Evolutionary conservation across 2,797 vertebrate species (phyloP), one percentile per base, ranked within the genome.

Genomic region (Danio aesculapii): DNA sequence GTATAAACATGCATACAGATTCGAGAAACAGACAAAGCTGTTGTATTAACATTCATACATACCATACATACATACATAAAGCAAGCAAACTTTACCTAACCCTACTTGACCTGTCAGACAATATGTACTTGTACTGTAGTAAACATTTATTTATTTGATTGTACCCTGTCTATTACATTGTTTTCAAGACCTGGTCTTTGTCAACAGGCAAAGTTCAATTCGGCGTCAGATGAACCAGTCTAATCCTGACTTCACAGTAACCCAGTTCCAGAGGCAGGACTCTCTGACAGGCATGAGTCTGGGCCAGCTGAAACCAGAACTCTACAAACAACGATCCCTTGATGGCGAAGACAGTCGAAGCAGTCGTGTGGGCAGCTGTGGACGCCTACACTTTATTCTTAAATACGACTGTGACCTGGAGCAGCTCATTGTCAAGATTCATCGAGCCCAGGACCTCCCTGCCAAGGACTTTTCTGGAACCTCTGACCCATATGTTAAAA

Each of bases 381-480:
- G 98, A n/a, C 92, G 95, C 74, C 96, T 99, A 84, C 96, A 97
- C 90, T 98, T 99, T 58, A 95, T 99, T 86, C 94, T 99, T 73
- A 98, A 96, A 90, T 99, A 97, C 57, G 98, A 99, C 88, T 99
- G 97, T 8, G 97, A 99, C 85, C 91, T 95, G 83, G 98, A 99
- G 90, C 98, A 99, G 92, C 95, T 99, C 84, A 97, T 99, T 58
- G 97, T 99, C 88, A 99, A 99, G 91, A 98, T 99, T 85, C 97
- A 99, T 91, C 97, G 97, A 91, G 98, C 97, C 13, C 93, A 97
- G 90, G 96, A 97, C 86, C 93, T 99, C 81, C 98, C 98, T 0
- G 97, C 98, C 75, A 99, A 99, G 92, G 98, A 99, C 91, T 99
- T 99, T 89, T 98, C 97, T 3, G 98, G 98, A 74, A 98, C 98